Percentiles rank a stretch among this genome's conserved stretches.
phyloP scores from a whole-genome alignment of 2,888 invertebrate species.

The Lasiommata megera region DNA sequence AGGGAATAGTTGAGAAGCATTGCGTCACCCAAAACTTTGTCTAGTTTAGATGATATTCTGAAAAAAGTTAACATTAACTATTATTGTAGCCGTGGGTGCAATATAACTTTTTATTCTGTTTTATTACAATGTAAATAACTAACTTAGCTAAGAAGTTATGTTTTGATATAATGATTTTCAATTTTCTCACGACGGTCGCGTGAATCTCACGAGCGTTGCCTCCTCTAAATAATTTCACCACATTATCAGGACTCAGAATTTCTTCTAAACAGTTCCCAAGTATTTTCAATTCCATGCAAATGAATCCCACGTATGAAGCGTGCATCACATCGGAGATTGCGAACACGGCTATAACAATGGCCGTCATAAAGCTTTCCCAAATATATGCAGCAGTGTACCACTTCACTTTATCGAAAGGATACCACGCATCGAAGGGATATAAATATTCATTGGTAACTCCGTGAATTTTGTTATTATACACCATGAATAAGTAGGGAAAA shows the following conservation, averaged over 20 bases:
- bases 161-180: slow-evolving; percentile 52
- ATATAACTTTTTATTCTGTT: slow-evolving; percentile 3
- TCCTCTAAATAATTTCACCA: slow-evolving; percentile 37
- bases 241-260: slow-evolving; percentile 47
- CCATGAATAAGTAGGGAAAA: slow-evolving; percentile 61
- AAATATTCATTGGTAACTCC: slow-evolving; percentile 43
- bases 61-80: slow-evolving; percentile 40
- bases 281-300: slow-evolving; percentile 64
- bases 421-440: slow-evolving; percentile 69
- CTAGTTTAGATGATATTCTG: slow-evolving; percentile 55
- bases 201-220: slow-evolving; percentile 38
- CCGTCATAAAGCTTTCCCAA: slow-evolving; percentile 65
- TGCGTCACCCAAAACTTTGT: slow-evolving; percentile 53
- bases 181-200: slow-evolving; percentile 40
- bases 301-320: slow-evolving; percentile 48
- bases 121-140: slow-evolving; percentile 24
- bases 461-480: slow-evolving; percentile 46
- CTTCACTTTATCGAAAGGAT: slow-evolving; percentile 63
- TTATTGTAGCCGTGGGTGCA: slow-evolving; percentile 19
- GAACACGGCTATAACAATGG: slow-evolving; percentile 53
- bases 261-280: slow-evolving; percentile 49
- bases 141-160: slow-evolving; percentile 56
- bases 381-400: slow-evolving; percentile 59
- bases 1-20: slow-evolving; percentile 61
- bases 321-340: slow-evolving; percentile 54